Evolutionary conservation across 92 coral and sea anemone species (phyloP), one percentile per base, ranked within the genome.

Genomic region (Parazoanthus swiftii): DNA sequence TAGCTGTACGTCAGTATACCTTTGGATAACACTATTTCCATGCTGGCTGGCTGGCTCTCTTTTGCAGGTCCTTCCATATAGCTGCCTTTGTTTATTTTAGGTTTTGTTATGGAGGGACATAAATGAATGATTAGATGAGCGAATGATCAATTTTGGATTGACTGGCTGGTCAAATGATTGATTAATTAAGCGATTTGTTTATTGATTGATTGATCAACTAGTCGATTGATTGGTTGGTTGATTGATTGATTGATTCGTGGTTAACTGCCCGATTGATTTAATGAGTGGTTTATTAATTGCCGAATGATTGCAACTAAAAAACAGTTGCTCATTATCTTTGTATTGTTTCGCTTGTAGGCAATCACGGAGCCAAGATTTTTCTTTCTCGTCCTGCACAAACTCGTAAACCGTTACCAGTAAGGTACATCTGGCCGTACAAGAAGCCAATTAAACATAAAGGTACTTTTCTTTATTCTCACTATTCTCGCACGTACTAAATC

Each of bases 371-470:
- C 46, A 80, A 80, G 71, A 6, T 80, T 58, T 23, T 18, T 25
- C 85, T 80, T 37, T 80, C 85, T 73, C 85, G 26, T 44, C 74
- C 85, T 0, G 81, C 23, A 2, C 42, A 59, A 56, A 38, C 42
- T 36, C 85, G 65, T 14, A 38, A 67, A 38, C 63, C 37, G n/a
- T 37, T 74, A 74, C 78, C 78, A 6, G 16, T 81, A 16, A 63
- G 37, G 74, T 58, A 25, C 59, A 82, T 82, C 59, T 82, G 86
- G 76, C 76, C 54, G 48, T 82, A 65, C 76, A 65, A 8, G 21
- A 82, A 82, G 39, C 86, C 76, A 65, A 20, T 38, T 63, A 65
- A 66, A 37, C 58, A 65, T 18, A 23, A 50, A 79, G 56, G 82
- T 59, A 8, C 18, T 1, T 79, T 50, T 26, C 36, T 26, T 48